A percentile compares a stretch with the other conserved stretches of the same genome.
Conservation (phyloP, 2,797 vertebrate genomes). For the Pseudomugil tenellus region DNA sequence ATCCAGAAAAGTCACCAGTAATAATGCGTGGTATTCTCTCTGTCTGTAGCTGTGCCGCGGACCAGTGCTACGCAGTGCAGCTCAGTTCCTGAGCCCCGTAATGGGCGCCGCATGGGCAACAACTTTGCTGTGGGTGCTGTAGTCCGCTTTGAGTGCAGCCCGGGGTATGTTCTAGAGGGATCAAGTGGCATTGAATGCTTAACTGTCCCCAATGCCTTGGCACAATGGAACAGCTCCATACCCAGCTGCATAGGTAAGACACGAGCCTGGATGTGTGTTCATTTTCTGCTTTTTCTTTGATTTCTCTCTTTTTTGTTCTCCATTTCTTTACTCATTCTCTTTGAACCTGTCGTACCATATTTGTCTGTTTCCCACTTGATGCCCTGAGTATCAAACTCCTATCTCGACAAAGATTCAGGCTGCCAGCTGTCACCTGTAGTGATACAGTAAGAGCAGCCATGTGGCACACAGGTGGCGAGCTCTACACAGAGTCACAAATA, state of each 20-base stretch:
- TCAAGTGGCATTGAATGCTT: slow-evolving; percentile 92
- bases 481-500: slow-evolving; percentile 53
- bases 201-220: slow-evolving; percentile 92
- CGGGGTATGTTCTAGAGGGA: slow-evolving; percentile 94
- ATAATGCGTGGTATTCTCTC: slow-evolving; percentile 4
- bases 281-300: background rate
- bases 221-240: slow-evolving; percentile 96
- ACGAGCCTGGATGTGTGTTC: background rate
- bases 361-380: slow-evolving; percentile 12
- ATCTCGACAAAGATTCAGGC: slow-evolving; percentile 58
- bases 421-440: slow-evolving; percentile 53
- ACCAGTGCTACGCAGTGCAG: slow-evolving; percentile 98
- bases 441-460: slow-evolving; percentile 50
- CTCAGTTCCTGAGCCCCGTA: slow-evolving; percentile 96
- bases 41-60: slow-evolving; percentile 90
- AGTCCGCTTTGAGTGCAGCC: slow-evolving; percentile 95
- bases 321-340: background rate
- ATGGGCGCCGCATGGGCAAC: slow-evolving; percentile 93
- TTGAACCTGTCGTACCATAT: background rate
- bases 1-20: background rate
- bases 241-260: slow-evolving; percentile 93
- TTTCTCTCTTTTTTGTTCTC: background rate
- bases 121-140: slow-evolving; percentile 95
- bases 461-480: slow-evolving; percentile 58
- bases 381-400: slow-evolving; percentile 35